Evolutionary conservation across 2,113 vertebrate species (phyloP).

Genomic region (Promerops cafer): DNA sequence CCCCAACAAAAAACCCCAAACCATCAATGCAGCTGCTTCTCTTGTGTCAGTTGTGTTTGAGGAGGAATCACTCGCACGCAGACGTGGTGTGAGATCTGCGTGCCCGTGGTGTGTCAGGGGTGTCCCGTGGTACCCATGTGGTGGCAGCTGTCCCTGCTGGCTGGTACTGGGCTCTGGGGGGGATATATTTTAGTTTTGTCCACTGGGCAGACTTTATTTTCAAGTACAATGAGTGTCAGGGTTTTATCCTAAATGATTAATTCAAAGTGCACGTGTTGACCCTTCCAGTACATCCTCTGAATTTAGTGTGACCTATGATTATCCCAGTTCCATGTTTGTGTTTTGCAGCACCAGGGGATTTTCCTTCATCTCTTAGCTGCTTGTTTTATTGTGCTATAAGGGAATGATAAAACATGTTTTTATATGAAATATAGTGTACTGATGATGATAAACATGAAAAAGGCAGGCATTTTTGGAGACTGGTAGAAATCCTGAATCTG

Average conservation of each 20-base stretch:
- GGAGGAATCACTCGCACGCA: background rate
- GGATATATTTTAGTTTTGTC: background rate
- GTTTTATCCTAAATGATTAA: background rate
- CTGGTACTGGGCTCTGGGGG: background rate
- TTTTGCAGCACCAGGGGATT: background rate
- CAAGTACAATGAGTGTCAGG: background rate
- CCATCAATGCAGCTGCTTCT: too few species aligned
- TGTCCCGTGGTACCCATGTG: background rate
- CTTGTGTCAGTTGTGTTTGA: background rate
- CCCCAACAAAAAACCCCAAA: background rate
- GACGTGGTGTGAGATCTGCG: too few species aligned
- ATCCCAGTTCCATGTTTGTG: background rate
- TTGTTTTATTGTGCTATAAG: background rate
- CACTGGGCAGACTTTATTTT: background rate
- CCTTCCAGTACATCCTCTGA: background rate
- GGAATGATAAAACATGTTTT: background rate
- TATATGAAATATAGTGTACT: background rate
- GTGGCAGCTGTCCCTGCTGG: background rate
- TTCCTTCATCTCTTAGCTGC: background rate
- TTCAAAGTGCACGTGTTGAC: background rate
- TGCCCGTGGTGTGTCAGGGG: background rate
- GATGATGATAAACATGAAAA: background rate
- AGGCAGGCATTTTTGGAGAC: background rate
- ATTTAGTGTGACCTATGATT: background rate
- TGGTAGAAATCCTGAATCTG: background rate